A percentile compares a stretch with the other conserved stretches of the same genome.
Evolutionary conservation across 2,113 vertebrate species (phyloP).

Genomic region (Shinisaurus crocodilurus): DNA sequence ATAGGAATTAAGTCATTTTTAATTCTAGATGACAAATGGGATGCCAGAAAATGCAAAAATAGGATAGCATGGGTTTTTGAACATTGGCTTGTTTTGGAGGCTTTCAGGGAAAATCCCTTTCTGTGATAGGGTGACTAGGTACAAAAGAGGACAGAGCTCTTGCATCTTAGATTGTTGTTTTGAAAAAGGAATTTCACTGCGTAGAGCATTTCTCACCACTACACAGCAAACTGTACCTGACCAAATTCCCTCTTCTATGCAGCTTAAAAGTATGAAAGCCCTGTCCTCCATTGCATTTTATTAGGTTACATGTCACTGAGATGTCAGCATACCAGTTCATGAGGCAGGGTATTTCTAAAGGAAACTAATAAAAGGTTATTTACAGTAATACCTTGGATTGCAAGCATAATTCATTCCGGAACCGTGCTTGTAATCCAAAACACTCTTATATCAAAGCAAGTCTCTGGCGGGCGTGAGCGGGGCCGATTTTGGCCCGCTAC

Average conservation of each 20-base stretch:
- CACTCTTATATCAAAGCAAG: too few relatives aligned
- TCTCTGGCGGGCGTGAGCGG: too few relatives aligned
- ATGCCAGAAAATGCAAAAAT: not conserved
- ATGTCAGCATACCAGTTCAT: not conserved
- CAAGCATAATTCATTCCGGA: too few relatives aligned
- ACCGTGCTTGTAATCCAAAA: too few relatives aligned
- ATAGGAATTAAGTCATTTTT: not conserved
- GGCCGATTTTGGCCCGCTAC: too few relatives aligned
- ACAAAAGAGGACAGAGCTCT: not conserved
- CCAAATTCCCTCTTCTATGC: not conserved
- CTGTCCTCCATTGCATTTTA: not conserved
- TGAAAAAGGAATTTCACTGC: not conserved
- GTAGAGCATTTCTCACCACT: not conserved
- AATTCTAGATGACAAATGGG: conserved; percentile 20
- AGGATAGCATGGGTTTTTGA: not conserved
- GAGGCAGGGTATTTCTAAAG: not conserved
- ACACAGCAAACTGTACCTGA: not conserved
- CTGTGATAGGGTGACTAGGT: not conserved
- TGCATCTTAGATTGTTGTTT: not conserved
- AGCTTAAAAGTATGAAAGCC: not conserved
- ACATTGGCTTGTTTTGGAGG: not conserved
- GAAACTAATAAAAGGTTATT: not conserved
- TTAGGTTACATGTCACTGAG: not conserved
- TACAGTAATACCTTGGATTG: too few relatives aligned
- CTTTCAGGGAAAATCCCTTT: not conserved